These are phyloP conservation scores for Thecocarcelia acutangulata DNA, from an alignment of 2,888 invertebrate species.

Conservation along the genomic window DNA sequence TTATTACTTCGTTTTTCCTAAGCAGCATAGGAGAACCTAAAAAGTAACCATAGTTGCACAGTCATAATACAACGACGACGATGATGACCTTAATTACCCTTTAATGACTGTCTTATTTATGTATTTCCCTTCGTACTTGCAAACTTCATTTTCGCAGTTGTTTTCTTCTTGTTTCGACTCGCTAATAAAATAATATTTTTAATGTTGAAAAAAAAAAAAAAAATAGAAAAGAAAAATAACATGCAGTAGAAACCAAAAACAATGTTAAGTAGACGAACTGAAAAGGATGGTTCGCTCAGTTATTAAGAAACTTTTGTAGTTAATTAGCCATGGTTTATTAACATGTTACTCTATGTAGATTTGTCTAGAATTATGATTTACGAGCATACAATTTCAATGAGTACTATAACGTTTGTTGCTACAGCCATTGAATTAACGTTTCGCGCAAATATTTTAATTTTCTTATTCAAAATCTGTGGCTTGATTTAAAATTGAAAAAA, in stretches of 20 bases:
- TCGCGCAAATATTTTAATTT: no score
- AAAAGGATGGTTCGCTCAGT: conserved; percentile 40
- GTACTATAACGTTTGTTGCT: no score
- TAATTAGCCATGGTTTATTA: conserved; percentile 58
- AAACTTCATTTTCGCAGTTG: conserved; percentile 25
- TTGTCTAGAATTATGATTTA: background rate
- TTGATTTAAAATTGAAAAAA: no score
- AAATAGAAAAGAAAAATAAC: background rate
- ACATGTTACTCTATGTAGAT: conserved; percentile 4
- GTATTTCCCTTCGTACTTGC: conserved; percentile 26
- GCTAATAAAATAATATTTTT: conserved; percentile 45
- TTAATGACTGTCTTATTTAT: conserved; percentile 65
- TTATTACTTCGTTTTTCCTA: conserved; percentile 1
- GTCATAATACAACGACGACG: conserved; percentile 46
- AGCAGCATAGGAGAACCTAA: background rate
- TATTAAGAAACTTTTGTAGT: conserved; percentile 45
- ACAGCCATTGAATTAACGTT: no score
- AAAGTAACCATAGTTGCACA: conserved; percentile 35
- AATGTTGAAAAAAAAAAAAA: conserved; percentile 15
- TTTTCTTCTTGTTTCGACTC: conserved; percentile 35
- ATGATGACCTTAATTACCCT: conserved; percentile 67
- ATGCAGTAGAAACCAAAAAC: background rate
- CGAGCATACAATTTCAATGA: no score
- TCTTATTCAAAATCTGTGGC: no score
- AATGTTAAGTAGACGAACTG: conserved; percentile 1